Percentiles rank a stretch among this genome's conserved stretches.
Conservation (phyloP, 2,113 vertebrate species). For the Callaeas wilsoni region DNA sequence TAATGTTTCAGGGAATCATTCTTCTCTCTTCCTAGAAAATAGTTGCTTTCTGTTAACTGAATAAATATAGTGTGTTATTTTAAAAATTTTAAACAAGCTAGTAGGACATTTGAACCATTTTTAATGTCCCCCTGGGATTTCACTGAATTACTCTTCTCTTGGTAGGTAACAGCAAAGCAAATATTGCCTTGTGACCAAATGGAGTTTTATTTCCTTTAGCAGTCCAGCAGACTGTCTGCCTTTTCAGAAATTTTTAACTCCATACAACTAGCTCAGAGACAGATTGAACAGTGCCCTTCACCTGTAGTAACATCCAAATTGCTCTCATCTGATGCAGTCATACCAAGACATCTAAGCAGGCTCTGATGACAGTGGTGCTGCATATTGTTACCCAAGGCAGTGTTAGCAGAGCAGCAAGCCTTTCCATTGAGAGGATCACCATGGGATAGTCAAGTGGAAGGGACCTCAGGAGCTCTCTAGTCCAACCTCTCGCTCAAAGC, state of each 20-base stretch:
- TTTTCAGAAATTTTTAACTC: not conserved
- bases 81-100: not conserved
- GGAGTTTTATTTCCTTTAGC: not conserved
- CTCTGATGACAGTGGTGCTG: not conserved
- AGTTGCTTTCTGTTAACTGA: not conserved
- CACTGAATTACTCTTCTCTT: not conserved
- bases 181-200: not conserved
- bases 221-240: not conserved
- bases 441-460: not conserved
- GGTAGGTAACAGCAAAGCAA: not conserved
- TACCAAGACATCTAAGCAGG: not conserved
- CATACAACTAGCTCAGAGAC: not conserved
- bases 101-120: not conserved
- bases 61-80: not conserved
- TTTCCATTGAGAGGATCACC: not conserved
- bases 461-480: not conserved
- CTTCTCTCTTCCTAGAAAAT: not conserved
- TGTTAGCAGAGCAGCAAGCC: not conserved
- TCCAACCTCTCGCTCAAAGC: not conserved
- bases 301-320: not conserved
- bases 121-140: not conserved
- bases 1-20: not conserved
- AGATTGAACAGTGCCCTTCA: not conserved
- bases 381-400: rapidly evolving
- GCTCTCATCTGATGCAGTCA: not conserved